Conservation (phyloP, 2,113 vertebrate species). For the Kryptolebias marmoratus region DNA sequence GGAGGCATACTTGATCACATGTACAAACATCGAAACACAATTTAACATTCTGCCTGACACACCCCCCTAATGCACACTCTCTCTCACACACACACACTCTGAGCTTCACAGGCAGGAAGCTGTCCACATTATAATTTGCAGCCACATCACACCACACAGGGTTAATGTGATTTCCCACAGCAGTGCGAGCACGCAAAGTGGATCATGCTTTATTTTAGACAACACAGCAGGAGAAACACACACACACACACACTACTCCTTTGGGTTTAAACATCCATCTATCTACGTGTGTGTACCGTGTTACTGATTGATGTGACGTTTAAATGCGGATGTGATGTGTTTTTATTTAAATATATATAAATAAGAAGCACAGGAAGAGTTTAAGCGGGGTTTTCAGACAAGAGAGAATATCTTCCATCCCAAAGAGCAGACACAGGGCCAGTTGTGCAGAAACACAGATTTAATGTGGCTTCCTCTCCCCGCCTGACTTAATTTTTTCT, state of each 20-base stretch:
- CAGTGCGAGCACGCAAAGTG: constrained; percentile 44
- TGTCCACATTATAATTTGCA: constrained; percentile 39
- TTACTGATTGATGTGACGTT: background rate
- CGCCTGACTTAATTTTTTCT: constrained; percentile 83
- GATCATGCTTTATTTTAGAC: constrained; percentile 57
- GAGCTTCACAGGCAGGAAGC: constrained; percentile 50
- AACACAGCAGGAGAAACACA: constrained; percentile 14
- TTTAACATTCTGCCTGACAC: constrained; percentile 81
- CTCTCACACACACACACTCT: background rate
- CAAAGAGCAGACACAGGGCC: constrained; percentile 79
- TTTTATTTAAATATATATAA: background rate
- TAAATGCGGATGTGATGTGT: background rate
- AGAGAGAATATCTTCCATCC: constrained; percentile 67
- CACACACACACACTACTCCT: constrained; percentile 1
- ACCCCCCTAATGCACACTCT: constrained; percentile 74
- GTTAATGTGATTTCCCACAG: constrained; percentile 60
- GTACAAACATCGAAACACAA: constrained; percentile 81
- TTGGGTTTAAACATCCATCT: background rate
- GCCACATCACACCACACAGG: constrained; percentile 44
- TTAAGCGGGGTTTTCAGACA: constrained; percentile 40
- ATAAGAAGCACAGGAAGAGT: constrained; percentile 9
- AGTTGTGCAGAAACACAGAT: constrained; percentile 86
- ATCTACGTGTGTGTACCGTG: background rate
- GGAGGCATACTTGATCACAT: constrained; percentile 80
- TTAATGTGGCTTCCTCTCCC: constrained; percentile 86